These are phyloP conservation scores for Eupsilia transversa DNA, from an alignment of 2,888 invertebrate genomes.

Conservation along the genomic window DNA sequence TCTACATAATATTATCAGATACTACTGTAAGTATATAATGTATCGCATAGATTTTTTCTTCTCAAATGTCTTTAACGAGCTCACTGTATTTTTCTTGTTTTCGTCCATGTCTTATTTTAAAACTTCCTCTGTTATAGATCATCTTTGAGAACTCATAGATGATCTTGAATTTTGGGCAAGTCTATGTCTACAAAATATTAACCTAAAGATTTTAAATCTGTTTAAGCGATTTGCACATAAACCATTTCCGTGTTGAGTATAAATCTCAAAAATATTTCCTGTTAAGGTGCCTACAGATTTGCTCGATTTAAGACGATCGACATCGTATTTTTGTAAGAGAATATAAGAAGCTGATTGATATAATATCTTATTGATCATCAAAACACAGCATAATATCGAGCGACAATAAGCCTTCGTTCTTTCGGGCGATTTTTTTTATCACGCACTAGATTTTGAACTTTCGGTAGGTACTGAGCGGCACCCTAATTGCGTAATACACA, in stretches of 20 bases:
- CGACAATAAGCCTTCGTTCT: not conserved
- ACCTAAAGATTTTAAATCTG: not conserved
- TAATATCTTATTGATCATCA: not conserved
- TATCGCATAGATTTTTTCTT: too few relatives aligned
- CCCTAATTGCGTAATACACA: too few relatives aligned
- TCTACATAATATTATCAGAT: too few relatives aligned
- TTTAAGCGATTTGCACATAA: not conserved
- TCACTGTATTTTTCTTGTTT: not conserved
- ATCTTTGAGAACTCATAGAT: not conserved
- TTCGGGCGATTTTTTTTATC: not conserved
- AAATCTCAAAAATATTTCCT: slow-evolving; percentile 4
- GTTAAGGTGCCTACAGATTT: not conserved
- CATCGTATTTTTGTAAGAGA: not conserved
- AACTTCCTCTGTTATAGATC: not conserved
- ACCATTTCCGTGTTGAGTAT: not conserved
- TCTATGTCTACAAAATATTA: slow-evolving; percentile 5
- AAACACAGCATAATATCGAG: not conserved
- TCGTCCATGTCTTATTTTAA: not conserved
- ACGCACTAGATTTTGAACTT: not conserved
- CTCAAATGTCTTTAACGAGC: not conserved
- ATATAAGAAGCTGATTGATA: not conserved
- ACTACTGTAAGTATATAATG: too few relatives aligned
- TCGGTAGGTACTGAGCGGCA: not conserved
- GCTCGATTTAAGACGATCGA: not conserved
- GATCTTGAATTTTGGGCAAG: not conserved